Evolutionary conservation across 2,888 invertebrate genomes (phyloP).

Genomic region (Catotricha subobsoleta): DNA sequence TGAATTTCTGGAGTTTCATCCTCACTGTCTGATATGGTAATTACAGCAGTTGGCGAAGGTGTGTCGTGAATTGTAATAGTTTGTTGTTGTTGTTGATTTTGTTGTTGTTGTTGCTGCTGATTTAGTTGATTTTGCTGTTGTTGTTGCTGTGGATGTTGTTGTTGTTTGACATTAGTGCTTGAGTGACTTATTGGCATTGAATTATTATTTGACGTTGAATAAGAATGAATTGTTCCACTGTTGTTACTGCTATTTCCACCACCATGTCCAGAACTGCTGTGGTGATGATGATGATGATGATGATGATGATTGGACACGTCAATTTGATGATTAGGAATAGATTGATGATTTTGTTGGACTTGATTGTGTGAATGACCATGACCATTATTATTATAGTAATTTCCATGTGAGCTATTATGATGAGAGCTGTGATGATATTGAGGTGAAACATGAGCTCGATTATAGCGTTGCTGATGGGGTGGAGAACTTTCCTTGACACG

Average conservation of each 20-base stretch:
- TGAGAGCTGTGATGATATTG: constrained; percentile 27
- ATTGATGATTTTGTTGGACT: constrained; percentile 5
- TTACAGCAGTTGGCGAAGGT: constrained; percentile 87
- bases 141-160: constrained; percentile 11
- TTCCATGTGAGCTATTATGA: constrained; percentile 13
- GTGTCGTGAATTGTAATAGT: constrained; percentile 92
- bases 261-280: constrained; percentile 18
- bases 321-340: constrained; percentile 4
- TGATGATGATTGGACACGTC: constrained; percentile 3
- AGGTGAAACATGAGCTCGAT: constrained; percentile 27
- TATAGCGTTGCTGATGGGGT: constrained; percentile 39
- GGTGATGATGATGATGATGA: constrained; percentile 14
- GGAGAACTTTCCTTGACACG: constrained; percentile 92
- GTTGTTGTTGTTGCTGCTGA: constrained; percentile 4
- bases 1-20: constrained; percentile 41
- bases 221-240: background rate
- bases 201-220: constrained; percentile 5
- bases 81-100: constrained; percentile 34
- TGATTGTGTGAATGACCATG: constrained; percentile 7
- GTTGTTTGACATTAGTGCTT: constrained; percentile 2
- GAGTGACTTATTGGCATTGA: constrained; percentile 5
- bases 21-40: constrained; percentile 89
- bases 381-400: constrained; percentile 13
- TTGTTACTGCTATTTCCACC: too few relatives aligned
- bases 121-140: constrained; percentile 14